Conservation (phyloP, 2,797 vertebrate genomes). For the Hapalemur alaotrensis region DNA sequence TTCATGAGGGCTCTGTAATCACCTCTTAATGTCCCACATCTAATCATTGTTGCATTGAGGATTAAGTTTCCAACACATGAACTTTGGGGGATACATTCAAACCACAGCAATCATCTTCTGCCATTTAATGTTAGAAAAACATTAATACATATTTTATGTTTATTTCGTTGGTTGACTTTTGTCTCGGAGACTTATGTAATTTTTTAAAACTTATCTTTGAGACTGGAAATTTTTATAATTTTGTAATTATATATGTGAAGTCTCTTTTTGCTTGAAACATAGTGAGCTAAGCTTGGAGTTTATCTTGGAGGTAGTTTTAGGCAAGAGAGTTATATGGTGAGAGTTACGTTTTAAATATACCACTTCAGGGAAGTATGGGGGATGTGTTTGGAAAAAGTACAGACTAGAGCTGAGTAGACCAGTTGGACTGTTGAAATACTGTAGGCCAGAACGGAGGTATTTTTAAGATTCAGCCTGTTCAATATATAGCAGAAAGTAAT, state of each 20-base stretch:
- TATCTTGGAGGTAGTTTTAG: not conserved
- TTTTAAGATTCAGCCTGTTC: not conserved
- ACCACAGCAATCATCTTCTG: not conserved
- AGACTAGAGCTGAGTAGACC: not conserved
- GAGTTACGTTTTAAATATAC: conserved; percentile 15
- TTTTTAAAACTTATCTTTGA: not conserved
- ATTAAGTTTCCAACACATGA: not conserved
- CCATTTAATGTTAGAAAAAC: not conserved
- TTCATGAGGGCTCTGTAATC: not conserved
- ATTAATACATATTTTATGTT: not conserved
- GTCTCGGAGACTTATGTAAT: not conserved
- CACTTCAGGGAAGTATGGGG: not conserved
- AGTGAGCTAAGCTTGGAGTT: conserved; percentile 9
- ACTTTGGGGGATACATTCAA: not conserved
- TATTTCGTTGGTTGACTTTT: not conserved
- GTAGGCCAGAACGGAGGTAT: not conserved
- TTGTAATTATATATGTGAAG: not conserved
- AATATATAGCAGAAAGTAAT: not conserved
- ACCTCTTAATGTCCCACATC: not conserved
- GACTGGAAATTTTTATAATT: not conserved
- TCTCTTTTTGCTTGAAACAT: not conserved
- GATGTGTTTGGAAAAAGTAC: not conserved
- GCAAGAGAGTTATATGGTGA: not conserved
- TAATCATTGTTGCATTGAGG: not conserved
- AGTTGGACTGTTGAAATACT: not conserved